Evolutionary conservation across 1,140 invertebrate genomes (phyloP).

Genomic region (Scaptomyza pallida): DNA sequence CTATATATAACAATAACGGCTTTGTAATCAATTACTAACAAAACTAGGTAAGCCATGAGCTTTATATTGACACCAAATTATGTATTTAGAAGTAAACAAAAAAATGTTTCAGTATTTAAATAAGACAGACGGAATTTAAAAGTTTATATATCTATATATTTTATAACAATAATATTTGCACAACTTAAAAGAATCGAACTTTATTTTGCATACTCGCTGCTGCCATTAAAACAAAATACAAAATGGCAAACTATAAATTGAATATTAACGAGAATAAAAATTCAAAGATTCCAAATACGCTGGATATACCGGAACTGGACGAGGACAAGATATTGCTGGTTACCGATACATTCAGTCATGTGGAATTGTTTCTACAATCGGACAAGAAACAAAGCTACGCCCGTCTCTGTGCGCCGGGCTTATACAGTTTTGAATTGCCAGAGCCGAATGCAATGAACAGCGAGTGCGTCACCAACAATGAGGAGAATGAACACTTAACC

Average conservation of each 20-base stretch:
- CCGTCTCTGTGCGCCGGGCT: constrained; percentile 21
- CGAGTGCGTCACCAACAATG: not conserved
- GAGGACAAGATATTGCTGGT: constrained; percentile 12
- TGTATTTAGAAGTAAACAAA: not conserved
- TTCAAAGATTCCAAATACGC: not conserved
- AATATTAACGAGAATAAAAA: constrained; percentile 10
- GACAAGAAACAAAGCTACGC: constrained; percentile 15
- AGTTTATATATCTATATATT: not conserved
- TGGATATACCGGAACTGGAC: not conserved
- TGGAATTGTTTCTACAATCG: constrained; percentile 32
- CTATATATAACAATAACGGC: not conserved
- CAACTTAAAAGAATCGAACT: not conserved
- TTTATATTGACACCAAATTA: not conserved
- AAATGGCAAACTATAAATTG: not conserved
- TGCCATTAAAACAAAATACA: no score
- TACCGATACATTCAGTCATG: constrained; percentile 28
- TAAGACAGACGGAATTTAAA: not conserved
- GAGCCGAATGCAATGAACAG: not conserved
- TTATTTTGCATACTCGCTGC: not conserved
- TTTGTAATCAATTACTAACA: not conserved
- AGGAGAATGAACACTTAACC: not conserved
- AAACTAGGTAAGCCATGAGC: not conserved
- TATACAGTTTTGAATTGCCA: constrained; percentile 41
- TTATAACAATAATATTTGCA: not conserved
- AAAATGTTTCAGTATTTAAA: no score